phyloP scores from a whole-genome alignment of 1,140 invertebrate species.

The Formica selysi region DNA sequence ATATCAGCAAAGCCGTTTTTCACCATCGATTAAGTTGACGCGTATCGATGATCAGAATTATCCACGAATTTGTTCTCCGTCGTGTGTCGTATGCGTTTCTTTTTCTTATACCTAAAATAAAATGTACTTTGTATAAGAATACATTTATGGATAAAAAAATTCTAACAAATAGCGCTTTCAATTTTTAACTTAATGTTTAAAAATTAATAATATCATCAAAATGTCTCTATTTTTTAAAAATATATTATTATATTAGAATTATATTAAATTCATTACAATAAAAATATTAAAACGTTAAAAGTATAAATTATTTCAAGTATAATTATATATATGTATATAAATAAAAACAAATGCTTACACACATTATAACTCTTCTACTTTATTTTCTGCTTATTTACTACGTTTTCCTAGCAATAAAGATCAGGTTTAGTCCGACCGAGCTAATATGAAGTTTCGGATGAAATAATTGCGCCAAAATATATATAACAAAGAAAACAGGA shows the following conservation, averaged over 20 bases:
- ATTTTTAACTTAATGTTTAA: background rate
- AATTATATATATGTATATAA: background rate
- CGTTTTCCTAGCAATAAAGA: background rate
- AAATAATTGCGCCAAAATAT: background rate
- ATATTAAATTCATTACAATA: background rate
- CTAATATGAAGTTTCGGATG: background rate
- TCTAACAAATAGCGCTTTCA: background rate
- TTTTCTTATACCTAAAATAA: background rate
- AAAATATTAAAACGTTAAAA: no score
- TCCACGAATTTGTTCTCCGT: background rate
- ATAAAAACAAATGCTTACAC: background rate
- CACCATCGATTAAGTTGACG: conserved; percentile 32
- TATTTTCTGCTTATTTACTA: background rate
- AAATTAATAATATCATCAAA: background rate
- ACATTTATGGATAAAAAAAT: background rate
- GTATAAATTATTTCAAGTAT: no score
- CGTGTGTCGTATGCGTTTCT: background rate
- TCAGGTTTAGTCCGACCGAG: background rate
- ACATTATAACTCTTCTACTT: no score
- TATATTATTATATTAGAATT: no score
- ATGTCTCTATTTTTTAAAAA: no score
- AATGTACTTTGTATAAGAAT: background rate
- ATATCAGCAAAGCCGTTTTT: conserved; percentile 41
- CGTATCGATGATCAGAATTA: conserved; percentile 35
- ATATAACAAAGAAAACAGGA: background rate